phyloP scores from a whole-genome alignment of 2,797 vertebrate species.

The Poecilia gillii region DNA sequence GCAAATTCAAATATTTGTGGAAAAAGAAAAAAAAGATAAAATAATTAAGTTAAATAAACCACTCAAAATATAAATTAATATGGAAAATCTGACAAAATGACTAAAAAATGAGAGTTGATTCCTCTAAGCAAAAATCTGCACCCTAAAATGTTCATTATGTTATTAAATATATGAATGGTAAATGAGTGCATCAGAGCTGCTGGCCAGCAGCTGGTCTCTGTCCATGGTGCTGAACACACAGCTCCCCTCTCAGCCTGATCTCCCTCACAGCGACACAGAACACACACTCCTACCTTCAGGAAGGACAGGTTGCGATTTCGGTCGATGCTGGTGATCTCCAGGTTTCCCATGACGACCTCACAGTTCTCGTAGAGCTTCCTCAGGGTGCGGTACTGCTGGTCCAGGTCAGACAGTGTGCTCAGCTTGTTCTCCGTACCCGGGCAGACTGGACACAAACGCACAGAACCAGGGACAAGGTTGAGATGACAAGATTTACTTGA shows the following conservation, averaged over 20 bases:
- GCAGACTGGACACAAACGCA: constrained; percentile 83
- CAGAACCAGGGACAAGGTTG: neutral
- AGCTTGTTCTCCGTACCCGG: constrained; percentile 96
- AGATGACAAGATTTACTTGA: too few relatives aligned
- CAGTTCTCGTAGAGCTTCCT: constrained; percentile 98
- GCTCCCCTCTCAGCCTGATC: neutral
- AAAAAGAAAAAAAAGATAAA: too few relatives aligned
- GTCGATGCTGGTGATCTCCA: constrained; percentile 98
- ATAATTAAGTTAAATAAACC: neutral
- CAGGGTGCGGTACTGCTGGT: constrained; percentile 95
- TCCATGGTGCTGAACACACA: constrained; percentile 24
- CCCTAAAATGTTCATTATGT: too few relatives aligned
- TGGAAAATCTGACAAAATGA: neutral
- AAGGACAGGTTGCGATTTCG: constrained; percentile 95
- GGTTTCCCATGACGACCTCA: constrained; percentile 97
- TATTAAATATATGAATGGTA: neutral
- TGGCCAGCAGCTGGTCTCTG: neutral
- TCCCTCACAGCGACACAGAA: fast-evolving
- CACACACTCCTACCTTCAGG: constrained; percentile 83
- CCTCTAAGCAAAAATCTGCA: neutral
- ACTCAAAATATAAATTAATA: neutral
- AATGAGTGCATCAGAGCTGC: neutral
- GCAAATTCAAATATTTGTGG: too few relatives aligned
- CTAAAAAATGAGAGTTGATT: neutral
- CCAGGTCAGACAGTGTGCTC: constrained; percentile 95